Conservation (phyloP, 2,797 vertebrate genomes). For the Crax fasciolata region DNA sequence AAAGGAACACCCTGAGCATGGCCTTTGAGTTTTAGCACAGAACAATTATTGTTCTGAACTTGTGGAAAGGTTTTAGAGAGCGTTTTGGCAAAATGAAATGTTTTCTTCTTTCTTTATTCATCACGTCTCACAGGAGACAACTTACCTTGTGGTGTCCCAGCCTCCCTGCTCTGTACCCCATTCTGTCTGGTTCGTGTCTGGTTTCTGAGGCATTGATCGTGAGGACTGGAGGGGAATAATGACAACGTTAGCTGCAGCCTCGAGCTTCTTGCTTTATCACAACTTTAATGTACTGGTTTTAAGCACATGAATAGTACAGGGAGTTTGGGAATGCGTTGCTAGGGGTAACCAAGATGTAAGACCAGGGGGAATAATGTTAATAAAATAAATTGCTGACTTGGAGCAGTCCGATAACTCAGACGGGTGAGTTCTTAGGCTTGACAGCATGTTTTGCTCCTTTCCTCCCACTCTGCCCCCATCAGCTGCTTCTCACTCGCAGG, state of each 20-base stretch:
- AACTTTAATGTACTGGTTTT: slow-evolving; percentile 5
- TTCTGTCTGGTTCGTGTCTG: not conserved
- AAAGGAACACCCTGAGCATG: not conserved
- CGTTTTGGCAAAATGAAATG: not conserved
- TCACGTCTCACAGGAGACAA: not conserved
- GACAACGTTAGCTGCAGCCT: not conserved
- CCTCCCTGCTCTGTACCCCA: not conserved
- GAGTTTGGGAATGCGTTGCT: slow-evolving; percentile 58
- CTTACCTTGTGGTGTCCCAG: not conserved
- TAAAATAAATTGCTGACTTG: slow-evolving; percentile 64
- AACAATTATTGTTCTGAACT: not conserved
- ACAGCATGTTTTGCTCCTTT: slow-evolving; percentile 50
- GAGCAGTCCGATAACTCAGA: slow-evolving; percentile 48
- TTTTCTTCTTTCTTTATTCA: not conserved
- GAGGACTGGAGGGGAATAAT: not conserved
- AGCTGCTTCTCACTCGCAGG: slow-evolving; percentile 28
- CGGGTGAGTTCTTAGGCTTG: slow-evolving; percentile 42
- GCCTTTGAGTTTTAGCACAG: not conserved
- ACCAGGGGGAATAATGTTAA: slow-evolving; percentile 52
- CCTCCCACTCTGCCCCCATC: slow-evolving; percentile 24
- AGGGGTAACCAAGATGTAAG: not conserved
- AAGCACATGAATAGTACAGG: not conserved
- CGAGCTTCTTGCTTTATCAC: not conserved
- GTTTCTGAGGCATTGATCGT: not conserved
- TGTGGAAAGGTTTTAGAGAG: not conserved